phyloP scores from a whole-genome alignment of 2,113 vertebrate species.

The Rhineura floridana region DNA sequence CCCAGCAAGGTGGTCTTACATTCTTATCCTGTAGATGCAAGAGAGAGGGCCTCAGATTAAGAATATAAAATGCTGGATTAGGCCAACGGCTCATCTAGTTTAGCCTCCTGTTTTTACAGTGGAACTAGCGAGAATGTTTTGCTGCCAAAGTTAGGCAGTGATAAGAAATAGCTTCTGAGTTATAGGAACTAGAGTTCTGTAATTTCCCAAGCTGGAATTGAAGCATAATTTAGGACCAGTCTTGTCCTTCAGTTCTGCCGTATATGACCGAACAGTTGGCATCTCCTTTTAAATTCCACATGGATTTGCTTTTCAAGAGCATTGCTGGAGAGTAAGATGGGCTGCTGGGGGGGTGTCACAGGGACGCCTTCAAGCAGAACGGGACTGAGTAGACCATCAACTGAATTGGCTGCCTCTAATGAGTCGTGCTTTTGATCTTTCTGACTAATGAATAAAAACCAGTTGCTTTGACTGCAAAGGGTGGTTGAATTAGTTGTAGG shows the following conservation, averaged over 20 bases:
- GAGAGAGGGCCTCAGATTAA: too few species aligned
- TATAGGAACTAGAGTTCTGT: too few species aligned
- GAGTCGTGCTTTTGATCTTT: fast-evolving
- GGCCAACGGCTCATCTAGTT: too few species aligned
- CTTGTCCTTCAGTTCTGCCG: not conserved
- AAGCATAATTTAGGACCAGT: not conserved
- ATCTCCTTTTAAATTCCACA: not conserved
- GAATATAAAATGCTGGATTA: too few species aligned
- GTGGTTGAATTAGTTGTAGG: fast-evolving
- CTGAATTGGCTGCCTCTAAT: not conserved
- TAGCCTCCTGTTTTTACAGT: too few species aligned
- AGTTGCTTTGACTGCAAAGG: fast-evolving
- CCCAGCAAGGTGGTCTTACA: too few species aligned
- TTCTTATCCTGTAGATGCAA: too few species aligned
- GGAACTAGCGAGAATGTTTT: not conserved
- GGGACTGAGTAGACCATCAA: fast-evolving
- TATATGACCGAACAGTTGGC: not conserved
- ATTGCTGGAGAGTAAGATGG: slow-evolving; percentile 32
- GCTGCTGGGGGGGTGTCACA: slow-evolving; percentile 56
- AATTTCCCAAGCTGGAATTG: not conserved
- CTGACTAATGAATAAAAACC: not conserved
- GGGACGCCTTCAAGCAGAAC: not conserved
- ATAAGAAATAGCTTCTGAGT: not conserved
- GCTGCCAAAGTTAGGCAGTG: not conserved
- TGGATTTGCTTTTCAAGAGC: not conserved